phyloP scores from a whole-genome alignment of 2,888 invertebrate species.

The Temnothorax unifasciatus region DNA sequence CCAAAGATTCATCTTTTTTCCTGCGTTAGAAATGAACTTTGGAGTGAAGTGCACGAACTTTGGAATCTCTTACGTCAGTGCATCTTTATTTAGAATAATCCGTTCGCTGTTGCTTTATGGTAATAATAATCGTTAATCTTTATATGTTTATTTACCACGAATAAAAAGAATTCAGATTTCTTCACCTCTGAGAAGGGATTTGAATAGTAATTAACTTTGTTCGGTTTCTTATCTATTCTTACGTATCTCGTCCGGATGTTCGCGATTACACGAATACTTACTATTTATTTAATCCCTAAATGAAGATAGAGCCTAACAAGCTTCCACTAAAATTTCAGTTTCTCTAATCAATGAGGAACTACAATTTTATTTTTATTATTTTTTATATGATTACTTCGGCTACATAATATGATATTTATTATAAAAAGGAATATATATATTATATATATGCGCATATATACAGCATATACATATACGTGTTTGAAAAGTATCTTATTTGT shows the following conservation, averaged over 20 bases:
- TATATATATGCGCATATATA: neutral
- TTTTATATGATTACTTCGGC: neutral
- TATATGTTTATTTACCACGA: neutral
- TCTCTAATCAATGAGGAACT: neutral
- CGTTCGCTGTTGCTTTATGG: neutral
- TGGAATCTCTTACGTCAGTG: neutral
- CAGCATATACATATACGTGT: neutral
- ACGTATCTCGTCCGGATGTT: neutral
- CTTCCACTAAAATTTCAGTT: neutral
- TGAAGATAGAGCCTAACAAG: neutral
- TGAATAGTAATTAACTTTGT: conserved; percentile 5
- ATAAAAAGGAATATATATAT: neutral
- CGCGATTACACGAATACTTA: neutral
- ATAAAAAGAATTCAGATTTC: too few relatives aligned
- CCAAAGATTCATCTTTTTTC: neutral
- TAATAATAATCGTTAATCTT: conserved; percentile 3
- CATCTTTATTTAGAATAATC: neutral
- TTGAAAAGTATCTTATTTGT: conserved; percentile 12
- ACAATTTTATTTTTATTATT: neutral
- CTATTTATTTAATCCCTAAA: neutral
- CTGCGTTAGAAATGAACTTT: neutral
- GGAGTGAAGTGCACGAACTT: neutral
- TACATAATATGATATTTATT: neutral
- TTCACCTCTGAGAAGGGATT: neutral
- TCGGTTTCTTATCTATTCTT: neutral